Evolutionary conservation across 2,888 invertebrate species (phyloP).

Genomic region (Eucera pruinosa): DNA sequence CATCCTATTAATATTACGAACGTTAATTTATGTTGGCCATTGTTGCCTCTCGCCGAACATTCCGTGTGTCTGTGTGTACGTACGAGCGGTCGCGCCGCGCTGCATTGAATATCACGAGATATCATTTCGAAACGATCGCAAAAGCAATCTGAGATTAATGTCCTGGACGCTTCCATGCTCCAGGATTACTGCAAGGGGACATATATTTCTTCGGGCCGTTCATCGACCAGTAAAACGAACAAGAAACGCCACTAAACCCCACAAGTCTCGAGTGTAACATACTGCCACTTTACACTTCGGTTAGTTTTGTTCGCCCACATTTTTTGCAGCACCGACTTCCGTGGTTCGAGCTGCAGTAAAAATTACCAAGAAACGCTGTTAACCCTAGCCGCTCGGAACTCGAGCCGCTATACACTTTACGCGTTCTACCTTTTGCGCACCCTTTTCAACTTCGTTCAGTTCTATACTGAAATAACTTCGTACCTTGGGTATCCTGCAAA

Average conservation of each 20-base stretch:
- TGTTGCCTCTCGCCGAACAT: slow-evolving; percentile 5
- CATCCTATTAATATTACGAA: slow-evolving; percentile 46
- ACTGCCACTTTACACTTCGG: slow-evolving; percentile 37
- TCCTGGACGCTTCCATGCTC: not conserved
- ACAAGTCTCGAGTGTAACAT: slow-evolving; percentile 18
- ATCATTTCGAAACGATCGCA: slow-evolving; percentile 17
- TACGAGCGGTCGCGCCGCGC: not conserved
- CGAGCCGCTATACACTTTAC: not conserved
- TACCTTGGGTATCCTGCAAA: slow-evolving; percentile 8
- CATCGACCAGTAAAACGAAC: slow-evolving; percentile 14
- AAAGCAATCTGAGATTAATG: slow-evolving; percentile 35
- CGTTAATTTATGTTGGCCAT: slow-evolving; percentile 36
- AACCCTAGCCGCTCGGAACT: not conserved
- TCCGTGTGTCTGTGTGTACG: not conserved
- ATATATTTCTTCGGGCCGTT: slow-evolving; percentile 18
- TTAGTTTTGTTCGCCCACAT: slow-evolving; percentile 31
- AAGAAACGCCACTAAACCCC: not conserved
- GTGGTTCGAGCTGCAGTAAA: slow-evolving; percentile 1
- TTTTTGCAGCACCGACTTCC: slow-evolving; percentile 3
- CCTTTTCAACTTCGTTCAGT: not conserved
- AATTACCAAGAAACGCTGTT: slow-evolving; percentile 34
- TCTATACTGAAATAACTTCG: slow-evolving; percentile 30
- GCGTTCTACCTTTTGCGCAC: not conserved
- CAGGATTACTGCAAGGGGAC: not conserved
- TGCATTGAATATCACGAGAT: slow-evolving; percentile 9